Evolutionary conservation across 2,797 vertebrate species (phyloP).

Genomic region (Lemur catta): DNA sequence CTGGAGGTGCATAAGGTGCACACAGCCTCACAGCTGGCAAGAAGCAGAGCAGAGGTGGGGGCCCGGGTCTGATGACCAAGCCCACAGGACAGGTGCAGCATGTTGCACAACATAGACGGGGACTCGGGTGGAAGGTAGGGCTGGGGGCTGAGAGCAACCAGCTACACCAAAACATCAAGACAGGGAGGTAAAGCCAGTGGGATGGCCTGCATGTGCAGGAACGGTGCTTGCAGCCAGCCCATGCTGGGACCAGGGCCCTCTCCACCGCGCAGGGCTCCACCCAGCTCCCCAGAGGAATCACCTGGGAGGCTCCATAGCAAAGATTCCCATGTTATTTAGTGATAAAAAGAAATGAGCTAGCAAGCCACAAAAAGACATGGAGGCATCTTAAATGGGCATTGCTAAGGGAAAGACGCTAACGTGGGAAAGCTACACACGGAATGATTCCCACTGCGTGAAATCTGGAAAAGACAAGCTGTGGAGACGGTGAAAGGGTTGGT

Average conservation of each 20-base stretch:
- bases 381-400: background rate
- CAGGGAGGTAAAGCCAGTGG: background rate
- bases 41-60: background rate
- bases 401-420: background rate
- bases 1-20: fast-evolving
- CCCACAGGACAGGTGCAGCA: fast-evolving
- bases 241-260: background rate
- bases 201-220: background rate
- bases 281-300: fast-evolving
- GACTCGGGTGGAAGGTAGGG: background rate
- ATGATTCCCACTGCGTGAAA: background rate
- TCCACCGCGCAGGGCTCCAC: background rate
- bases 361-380: background rate
- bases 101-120: fast-evolving
- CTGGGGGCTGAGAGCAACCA: background rate
- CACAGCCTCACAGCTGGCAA: background rate
- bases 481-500: no score
- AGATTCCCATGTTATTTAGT: background rate
- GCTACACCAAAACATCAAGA: background rate
- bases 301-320: background rate
- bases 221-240: fast-evolving
- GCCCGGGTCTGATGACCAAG: fast-evolving
- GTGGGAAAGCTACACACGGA: fast-evolving
- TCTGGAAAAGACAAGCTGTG: no score
- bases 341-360: no score